Conservation (phyloP, 2,888 invertebrate species). For the Tribolium freemani region DNA sequence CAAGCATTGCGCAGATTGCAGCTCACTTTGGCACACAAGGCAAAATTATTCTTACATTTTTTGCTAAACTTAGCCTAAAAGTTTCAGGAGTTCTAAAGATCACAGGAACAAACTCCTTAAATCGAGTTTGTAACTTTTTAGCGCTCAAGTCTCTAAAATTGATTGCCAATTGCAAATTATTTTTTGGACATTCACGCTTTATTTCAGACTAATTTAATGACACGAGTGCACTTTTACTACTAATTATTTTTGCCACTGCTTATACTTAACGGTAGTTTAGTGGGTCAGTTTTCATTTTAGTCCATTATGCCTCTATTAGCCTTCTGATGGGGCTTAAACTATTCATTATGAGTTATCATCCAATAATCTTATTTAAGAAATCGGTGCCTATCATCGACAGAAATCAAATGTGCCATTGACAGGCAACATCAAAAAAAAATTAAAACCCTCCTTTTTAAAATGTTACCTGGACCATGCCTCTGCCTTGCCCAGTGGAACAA, state of each 20-base stretch:
- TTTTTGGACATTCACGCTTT: neutral
- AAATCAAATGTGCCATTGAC: conserved; percentile 48
- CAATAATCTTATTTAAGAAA: conserved; percentile 24
- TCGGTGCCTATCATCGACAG: conserved; percentile 13
- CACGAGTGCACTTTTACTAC: neutral
- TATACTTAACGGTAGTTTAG: no score
- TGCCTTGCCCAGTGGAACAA: conserved; percentile 50
- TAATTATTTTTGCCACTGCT: neutral
- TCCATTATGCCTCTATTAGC: no score
- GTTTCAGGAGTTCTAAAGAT: neutral
- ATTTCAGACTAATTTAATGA: neutral
- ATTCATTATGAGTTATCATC: no score
- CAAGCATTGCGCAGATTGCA: no score
- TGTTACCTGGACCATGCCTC: conserved; percentile 64
- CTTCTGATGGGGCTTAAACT: no score
- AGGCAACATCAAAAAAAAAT: conserved; percentile 49
- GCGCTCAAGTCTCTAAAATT: neutral
- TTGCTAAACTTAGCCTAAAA: neutral
- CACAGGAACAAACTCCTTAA: neutral
- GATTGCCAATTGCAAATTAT: neutral
- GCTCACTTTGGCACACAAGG: neutral
- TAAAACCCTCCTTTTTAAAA: conserved; percentile 56
- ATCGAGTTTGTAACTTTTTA: neutral
- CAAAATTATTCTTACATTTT: neutral
- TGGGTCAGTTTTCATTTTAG: neutral